Conservation (phyloP, 2,888 invertebrate species). For the Oligia latruncula region DNA sequence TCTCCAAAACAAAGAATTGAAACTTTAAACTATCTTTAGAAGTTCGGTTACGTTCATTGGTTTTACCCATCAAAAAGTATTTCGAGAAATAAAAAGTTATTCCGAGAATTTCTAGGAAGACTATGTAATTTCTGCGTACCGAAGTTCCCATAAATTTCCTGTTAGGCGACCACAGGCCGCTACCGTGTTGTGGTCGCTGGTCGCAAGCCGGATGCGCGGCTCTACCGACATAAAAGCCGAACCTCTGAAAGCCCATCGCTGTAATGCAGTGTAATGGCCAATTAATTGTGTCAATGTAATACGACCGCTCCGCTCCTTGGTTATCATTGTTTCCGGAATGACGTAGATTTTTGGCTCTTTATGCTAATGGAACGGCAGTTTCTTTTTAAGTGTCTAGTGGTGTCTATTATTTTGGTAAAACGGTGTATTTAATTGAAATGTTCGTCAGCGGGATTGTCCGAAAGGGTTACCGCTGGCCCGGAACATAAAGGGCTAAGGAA, state of each 20-base stretch:
- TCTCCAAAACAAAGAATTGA: neutral
- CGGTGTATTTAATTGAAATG: conserved; percentile 14
- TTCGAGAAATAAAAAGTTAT: neutral
- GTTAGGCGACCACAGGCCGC: conserved; percentile 60
- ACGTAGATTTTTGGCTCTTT: conserved; percentile 40
- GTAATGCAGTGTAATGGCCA: conserved; percentile 58
- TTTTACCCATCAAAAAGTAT: conserved; percentile 14
- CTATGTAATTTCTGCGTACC: conserved; percentile 32
- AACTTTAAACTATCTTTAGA: neutral
- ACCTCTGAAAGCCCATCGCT: conserved; percentile 52
- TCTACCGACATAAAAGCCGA: conserved; percentile 51
- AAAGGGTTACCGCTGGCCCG: too few species aligned
- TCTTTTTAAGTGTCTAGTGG: conserved; percentile 7
- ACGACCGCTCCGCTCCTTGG: conserved; percentile 49
- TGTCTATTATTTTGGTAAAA: conserved; percentile 10
- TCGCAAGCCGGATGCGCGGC: conserved; percentile 54
- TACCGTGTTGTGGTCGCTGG: conserved; percentile 59
- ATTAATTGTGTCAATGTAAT: conserved; percentile 64
- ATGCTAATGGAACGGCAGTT: conserved; percentile 40
- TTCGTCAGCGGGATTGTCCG: too few species aligned
- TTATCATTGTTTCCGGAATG: conserved; percentile 54
- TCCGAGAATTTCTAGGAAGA: conserved; percentile 31
- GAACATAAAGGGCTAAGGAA: too few species aligned
- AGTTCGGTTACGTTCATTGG: neutral
- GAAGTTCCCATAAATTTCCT: conserved; percentile 59